Percentiles rank a stretch among this genome's conserved stretches.
Evolutionary conservation across 2,888 invertebrate genomes (phyloP).

Genomic region (Aradus depressus): DNA sequence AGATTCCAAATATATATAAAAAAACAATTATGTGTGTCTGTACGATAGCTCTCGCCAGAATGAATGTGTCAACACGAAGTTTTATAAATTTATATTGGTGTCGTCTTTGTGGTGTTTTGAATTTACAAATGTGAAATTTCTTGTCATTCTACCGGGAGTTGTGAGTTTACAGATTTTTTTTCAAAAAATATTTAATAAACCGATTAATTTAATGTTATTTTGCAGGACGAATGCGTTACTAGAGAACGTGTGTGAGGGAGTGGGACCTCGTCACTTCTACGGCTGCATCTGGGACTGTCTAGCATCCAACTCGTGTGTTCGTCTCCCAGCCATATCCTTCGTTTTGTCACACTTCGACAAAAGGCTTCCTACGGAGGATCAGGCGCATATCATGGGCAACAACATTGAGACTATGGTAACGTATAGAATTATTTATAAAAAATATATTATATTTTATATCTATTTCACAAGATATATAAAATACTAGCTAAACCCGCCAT

Average conservation of each 20-base stretch:
- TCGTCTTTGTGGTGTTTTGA: not conserved
- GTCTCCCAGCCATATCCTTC: slow-evolving; percentile 71
- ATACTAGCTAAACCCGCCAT: too few species aligned
- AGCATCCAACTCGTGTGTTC: slow-evolving; percentile 63
- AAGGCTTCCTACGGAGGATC: slow-evolving; percentile 66
- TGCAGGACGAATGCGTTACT: slow-evolving; percentile 49
- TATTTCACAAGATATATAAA: too few species aligned
- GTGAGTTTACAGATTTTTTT: not conserved
- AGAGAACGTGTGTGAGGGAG: slow-evolving; percentile 61
- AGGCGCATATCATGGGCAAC: slow-evolving; percentile 69
- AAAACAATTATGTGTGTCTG: too few species aligned
- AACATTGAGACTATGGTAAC: slow-evolving; percentile 70
- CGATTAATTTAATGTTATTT: not conserved
- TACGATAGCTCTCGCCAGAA: not conserved
- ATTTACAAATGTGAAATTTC: not conserved
- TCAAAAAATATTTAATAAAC: not conserved
- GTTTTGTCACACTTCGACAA: slow-evolving; percentile 69
- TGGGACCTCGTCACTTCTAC: slow-evolving; percentile 68
- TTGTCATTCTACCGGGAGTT: not conserved
- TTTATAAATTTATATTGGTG: not conserved
- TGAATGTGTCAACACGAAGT: not conserved
- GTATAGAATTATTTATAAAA: too few species aligned
- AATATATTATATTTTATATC: too few species aligned
- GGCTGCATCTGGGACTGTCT: slow-evolving; percentile 82
- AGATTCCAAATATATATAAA: too few species aligned